These are phyloP conservation scores for Cygnus atratus DNA, from an alignment of 2,113 vertebrate species.

Conservation along the genomic window DNA sequence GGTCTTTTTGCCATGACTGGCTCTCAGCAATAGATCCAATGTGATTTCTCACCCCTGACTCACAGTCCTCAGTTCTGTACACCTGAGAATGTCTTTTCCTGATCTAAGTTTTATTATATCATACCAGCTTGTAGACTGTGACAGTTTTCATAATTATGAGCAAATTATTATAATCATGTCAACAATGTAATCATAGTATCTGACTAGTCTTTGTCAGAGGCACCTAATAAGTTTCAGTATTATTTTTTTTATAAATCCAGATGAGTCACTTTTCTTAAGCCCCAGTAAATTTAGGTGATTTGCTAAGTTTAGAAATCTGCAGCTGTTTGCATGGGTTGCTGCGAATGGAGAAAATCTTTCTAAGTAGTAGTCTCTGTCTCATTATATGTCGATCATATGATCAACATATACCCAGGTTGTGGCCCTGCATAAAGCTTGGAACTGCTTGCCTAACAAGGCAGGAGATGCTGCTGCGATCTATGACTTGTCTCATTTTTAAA, in stretches of 20 bases:
- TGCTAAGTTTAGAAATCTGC: neutral
- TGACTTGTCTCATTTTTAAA: neutral
- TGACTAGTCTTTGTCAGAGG: neutral
- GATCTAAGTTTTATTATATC: neutral
- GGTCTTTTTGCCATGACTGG: neutral
- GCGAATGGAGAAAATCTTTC: neutral
- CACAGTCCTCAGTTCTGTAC: neutral
- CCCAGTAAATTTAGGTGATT: neutral
- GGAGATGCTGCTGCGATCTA: neutral
- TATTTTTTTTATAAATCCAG: neutral
- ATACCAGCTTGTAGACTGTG: neutral
- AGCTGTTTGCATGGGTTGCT: neutral
- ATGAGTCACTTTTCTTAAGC: constrained; percentile 2
- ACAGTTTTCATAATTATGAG: neutral
- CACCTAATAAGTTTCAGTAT: neutral
- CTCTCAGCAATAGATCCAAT: neutral
- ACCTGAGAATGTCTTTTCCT: neutral
- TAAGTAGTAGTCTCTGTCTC: neutral
- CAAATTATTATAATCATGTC: neutral
- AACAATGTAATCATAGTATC: neutral
- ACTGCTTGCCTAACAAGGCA: neutral
- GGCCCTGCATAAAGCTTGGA: neutral
- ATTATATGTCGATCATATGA: neutral
- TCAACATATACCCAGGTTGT: neutral
- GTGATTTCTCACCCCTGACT: neutral